Base-by-base conservation (phyloP, 1,140 invertebrate genomes). In the Chionoecetes opilio region DNA sequence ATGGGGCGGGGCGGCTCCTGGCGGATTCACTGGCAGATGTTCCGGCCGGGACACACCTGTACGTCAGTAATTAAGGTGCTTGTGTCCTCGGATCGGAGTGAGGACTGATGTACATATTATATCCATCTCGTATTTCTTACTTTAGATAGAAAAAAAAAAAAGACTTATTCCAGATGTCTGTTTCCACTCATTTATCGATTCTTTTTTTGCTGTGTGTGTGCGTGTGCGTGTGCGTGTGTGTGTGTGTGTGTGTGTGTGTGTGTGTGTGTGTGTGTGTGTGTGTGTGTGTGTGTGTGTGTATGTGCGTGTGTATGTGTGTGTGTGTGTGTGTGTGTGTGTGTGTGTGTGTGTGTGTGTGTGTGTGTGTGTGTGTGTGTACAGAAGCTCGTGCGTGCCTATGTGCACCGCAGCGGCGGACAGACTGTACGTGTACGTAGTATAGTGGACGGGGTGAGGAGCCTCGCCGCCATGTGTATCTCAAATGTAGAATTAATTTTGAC, bases 41-140 rank as follows among this genome's bases (percentile, higher is more conserved):
- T 75, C 63, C 63, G 26, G 63, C 8, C 11, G 53, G n/a, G 63
- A 75, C 63, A 38, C 32, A 89, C 37, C 87, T 89, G 37, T 41
- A 94, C 41, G 86, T 94, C 93, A 90, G 21, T 89, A 63, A 88
- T 94, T 90, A 90, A 94, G 87, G 93, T 82, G 53, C 63, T 90
- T 94, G 34, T 89, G 82, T 89, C 46, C 63, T 90, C 38, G 88
- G 86, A 90, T 89, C 63, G 63, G 84, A 38, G 63, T 82, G 86
- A 94, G 89, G 93, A 90, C 93, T 89, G 85, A 94, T 75, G 46
- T 75, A 37, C 32, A 37, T 82, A 34, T 75, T 14, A 75, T 82
- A 34, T 63, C 82, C 85, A 90, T 41, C 37, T 38, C n/a, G 37
- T 53, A 34, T 89, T 41, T 46, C 87, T 38, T 89, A n/a, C 29